Evolutionary conservation across 2,113 vertebrate species (phyloP).

Genomic region (Ctenodactylus gundi): DNA sequence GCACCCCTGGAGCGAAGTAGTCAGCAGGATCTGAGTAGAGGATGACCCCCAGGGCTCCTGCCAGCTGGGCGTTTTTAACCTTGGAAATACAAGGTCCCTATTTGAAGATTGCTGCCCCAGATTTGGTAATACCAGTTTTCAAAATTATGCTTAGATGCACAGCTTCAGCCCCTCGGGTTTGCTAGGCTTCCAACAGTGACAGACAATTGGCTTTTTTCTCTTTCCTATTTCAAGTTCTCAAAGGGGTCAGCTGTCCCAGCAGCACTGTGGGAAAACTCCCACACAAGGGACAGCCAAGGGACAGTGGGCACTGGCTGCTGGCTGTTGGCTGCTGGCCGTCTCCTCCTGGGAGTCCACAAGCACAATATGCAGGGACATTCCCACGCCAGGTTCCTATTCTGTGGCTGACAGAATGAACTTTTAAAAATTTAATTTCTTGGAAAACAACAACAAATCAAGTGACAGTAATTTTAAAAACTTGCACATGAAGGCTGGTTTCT

Average conservation of each 20-base stretch:
- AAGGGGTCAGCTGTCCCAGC: not conserved
- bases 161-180: not conserved
- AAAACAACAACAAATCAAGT: not conserved
- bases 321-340: not conserved
- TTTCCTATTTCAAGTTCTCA: not conserved
- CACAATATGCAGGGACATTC: not conserved
- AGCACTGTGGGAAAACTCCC: not conserved
- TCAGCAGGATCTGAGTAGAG: slow-evolving; percentile 96
- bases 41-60: slow-evolving; percentile 92
- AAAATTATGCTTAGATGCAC: not conserved
- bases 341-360: not conserved
- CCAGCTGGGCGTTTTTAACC: slow-evolving; percentile 94
- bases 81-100: slow-evolving; percentile 73
- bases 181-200: not conserved
- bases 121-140: not conserved
- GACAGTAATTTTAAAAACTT: not conserved
- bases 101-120: not conserved
- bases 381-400: not conserved
- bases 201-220: not conserved
- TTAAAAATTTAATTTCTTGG: not conserved
- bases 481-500: not conserved
- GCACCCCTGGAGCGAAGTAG: slow-evolving; percentile 89
- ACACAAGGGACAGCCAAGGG: no score
- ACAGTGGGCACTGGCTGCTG: no score
- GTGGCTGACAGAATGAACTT: not conserved